Evolutionary conservation across 2,797 vertebrate genomes (phyloP).

Genomic region (Centroberyx gerrardi): DNA sequence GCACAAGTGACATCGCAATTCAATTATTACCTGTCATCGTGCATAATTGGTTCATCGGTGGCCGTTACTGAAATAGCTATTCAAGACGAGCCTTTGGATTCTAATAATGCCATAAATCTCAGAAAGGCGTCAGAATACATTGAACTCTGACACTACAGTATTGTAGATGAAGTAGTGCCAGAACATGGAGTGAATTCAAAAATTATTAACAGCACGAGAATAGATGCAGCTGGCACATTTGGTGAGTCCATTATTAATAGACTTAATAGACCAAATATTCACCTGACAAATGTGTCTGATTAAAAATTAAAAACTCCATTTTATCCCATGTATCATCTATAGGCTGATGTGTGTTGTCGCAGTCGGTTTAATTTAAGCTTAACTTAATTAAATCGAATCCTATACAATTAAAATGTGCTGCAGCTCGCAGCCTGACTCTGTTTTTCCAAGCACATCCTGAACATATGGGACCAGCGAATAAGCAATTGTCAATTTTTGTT

Average conservation of each 20-base stretch:
- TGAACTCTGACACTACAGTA: not conserved
- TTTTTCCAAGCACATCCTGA: not conserved
- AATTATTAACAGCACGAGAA: conserved; percentile 67
- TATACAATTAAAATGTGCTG: not conserved
- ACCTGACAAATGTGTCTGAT: conserved; percentile 63
- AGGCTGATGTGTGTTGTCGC: conserved; percentile 22
- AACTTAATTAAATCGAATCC: not conserved
- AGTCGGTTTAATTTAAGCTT: not conserved
- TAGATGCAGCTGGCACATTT: conserved; percentile 64
- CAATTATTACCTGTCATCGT: conserved; percentile 19
- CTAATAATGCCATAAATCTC: conserved; percentile 46
- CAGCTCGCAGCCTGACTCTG: not conserved
- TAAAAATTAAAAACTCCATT: conserved; percentile 72
- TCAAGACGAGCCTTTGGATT: conserved; percentile 20
- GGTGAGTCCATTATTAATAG: conserved; percentile 55
- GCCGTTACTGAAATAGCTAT: conserved; percentile 18
- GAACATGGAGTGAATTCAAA: conserved; percentile 58
- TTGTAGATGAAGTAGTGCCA: conserved; percentile 15
- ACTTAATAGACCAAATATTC: conserved; percentile 49
- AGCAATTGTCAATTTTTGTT: not conserved
- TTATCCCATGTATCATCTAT: conserved; percentile 39
- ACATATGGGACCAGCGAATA: not conserved
- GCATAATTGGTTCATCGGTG: conserved; percentile 26
- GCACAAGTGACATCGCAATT: conserved; percentile 1
- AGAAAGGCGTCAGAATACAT: conserved; percentile 16